phyloP scores from a whole-genome alignment of 2,888 invertebrate genomes.

The Terebella lapidaria region DNA sequence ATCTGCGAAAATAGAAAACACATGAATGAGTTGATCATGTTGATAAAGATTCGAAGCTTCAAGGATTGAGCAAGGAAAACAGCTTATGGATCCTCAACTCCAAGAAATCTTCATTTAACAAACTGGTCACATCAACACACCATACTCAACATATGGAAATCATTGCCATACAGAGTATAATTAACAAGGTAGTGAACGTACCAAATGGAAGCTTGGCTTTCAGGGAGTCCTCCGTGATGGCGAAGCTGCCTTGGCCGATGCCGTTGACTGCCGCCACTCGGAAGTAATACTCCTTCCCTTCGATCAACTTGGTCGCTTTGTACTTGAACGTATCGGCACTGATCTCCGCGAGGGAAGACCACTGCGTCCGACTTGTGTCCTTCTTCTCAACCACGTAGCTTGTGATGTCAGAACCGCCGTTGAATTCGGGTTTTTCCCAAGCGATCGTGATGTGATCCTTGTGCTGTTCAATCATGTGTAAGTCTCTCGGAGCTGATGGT shows the following conservation, averaged over 20 bases:
- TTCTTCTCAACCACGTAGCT: conserved; percentile 28
- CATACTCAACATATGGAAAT: too few species aligned
- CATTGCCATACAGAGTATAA: too few species aligned
- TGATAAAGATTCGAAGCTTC: neutral
- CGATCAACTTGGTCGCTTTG: conserved; percentile 59
- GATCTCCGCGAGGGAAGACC: conserved; percentile 19
- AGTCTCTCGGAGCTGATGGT: conserved; percentile 28
- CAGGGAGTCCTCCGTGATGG: conserved; percentile 25
- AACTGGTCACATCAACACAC: neutral
- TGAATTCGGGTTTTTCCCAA: conserved; percentile 29
- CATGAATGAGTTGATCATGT: neutral
- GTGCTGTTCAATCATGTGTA: conserved; percentile 21
- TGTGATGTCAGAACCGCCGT: conserved; percentile 24
- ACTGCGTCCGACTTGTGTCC: conserved; percentile 18
- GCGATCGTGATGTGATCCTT: conserved; percentile 24
- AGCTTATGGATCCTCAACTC: too few species aligned
- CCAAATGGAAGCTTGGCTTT: conserved; percentile 33
- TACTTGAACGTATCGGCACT: conserved; percentile 15
- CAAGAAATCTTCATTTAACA: too few species aligned
- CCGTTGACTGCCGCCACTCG: conserved; percentile 80
- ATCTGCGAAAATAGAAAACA: conserved; percentile 16
- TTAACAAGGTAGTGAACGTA: too few species aligned
- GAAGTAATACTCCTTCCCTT: conserved; percentile 79
- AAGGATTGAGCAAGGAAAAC: neutral
- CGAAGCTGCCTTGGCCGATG: conserved; percentile 59